These are phyloP conservation scores for Diuraphis noxia DNA, from an alignment of 1,140 invertebrate genomes.

Conservation along the genomic window DNA sequence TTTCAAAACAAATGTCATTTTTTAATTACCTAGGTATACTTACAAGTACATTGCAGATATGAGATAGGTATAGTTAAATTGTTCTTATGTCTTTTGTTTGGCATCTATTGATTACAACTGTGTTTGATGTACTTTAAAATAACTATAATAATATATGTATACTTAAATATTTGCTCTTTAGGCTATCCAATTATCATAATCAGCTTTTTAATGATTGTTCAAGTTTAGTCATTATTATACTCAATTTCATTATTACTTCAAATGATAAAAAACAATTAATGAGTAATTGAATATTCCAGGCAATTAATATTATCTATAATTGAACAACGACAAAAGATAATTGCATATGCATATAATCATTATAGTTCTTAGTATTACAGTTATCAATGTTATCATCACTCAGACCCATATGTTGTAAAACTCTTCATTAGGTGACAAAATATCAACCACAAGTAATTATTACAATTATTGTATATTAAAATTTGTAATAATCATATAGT, in stretches of 20 bases:
- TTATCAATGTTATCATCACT: background rate
- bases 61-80: background rate
- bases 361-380: background rate
- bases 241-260: background rate
- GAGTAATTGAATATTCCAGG: background rate
- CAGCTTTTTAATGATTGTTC: background rate
- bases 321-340: background rate
- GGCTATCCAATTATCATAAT: background rate
- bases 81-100: background rate
- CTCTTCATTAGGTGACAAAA: background rate
- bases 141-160: background rate
- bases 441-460: background rate
- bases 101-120: background rate
- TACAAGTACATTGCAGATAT: background rate
- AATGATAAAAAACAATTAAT: background rate
- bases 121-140: background rate
- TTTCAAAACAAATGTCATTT: background rate
- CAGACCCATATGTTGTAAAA: background rate
- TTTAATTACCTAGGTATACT: background rate
- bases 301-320: background rate
- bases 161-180: background rate
- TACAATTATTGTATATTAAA: background rate
- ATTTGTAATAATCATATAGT: background rate
- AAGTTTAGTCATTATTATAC: background rate
- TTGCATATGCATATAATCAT: background rate